Base-by-base conservation (phyloP, 2,113 vertebrate species). In the Pomatorhinus ruficollis region DNA sequence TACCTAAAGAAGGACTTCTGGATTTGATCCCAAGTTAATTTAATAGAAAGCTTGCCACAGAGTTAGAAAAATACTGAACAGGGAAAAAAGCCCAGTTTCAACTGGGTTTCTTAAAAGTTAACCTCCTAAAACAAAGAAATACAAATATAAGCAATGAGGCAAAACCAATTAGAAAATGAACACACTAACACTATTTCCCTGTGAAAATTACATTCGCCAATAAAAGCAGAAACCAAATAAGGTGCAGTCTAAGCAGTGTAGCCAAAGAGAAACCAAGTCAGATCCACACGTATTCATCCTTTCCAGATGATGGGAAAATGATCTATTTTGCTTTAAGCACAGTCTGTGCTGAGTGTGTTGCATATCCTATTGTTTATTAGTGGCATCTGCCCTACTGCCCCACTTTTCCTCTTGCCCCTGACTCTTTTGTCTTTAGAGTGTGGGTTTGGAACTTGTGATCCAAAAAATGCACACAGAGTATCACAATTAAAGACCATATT, bases 361-460 rank as follows among this genome's bases (percentile, higher is more conserved):
- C 76, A 68, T 52, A 80, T 89, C 42, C 72, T 75, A 91, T 93
- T 94, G 90, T 96, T 95, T 90, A 65, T 59, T 50, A 75, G 68
- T 60, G 80, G 89, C 72, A 97, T 95, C 93, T 95, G 91, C 57
- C 93, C 94, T 95, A 94, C 86, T 97, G 93, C 87, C 95, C 91
- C 95, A 91, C 65, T 95, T 96, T 93, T 91, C 60, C 56, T 86
- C 76, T 59, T 92, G 79, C 17, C 35, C 76, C n/a, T 0, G 0
- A 66, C 22, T 83, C 91, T 75, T 96, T 95, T 95, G 94, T 96
- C 69, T 92, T 90, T 20, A 33, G 53, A 54, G 30, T 86, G 42
- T 27, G 60, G 60, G 44, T 95, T 87, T 91, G 60, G 60, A 96
- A 92, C 28, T 45, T 60, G 28, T 0, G 0, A 83, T 56, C 52